phyloP scores from a whole-genome alignment of 2,888 invertebrate species.

The Pilophorus perplexus region DNA sequence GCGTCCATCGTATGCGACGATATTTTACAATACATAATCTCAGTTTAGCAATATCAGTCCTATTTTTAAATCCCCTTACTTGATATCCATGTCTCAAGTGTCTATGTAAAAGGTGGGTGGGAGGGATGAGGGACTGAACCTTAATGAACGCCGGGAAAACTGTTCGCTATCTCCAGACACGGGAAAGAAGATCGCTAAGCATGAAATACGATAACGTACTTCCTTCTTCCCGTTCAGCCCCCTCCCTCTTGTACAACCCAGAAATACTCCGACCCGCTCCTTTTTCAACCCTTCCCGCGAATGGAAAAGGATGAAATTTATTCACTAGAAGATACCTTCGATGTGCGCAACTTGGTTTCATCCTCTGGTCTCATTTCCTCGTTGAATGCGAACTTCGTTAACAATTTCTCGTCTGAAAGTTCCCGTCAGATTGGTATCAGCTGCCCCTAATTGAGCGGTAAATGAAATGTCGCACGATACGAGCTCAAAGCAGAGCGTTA shows the following conservation, averaged over 20 bases:
- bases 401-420: background rate
- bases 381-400: constrained; percentile 8
- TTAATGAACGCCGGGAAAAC: constrained; percentile 15
- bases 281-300: too few relatives aligned
- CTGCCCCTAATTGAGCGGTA: constrained; percentile 4
- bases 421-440: constrained; percentile 1
- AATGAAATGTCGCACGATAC: constrained; percentile 11
- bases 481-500: too few relatives aligned
- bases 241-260: too few relatives aligned
- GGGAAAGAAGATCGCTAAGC: constrained; percentile 1
- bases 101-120: too few relatives aligned
- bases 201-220: constrained; percentile 18
- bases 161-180: constrained; percentile 5
- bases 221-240: constrained; percentile 11
- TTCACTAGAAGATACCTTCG: background rate
- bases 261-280: constrained; percentile 1
- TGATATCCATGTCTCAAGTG: too few relatives aligned
- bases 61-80: too few relatives aligned
- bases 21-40: too few relatives aligned
- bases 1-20: too few relatives aligned
- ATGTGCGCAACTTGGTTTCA: background rate
- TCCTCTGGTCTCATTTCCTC: background rate
- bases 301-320: constrained; percentile 14
- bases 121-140: too few relatives aligned
- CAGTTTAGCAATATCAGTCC: too few relatives aligned